phyloP scores from a whole-genome alignment of 2,113 vertebrate species.

The Salvator merianae region DNA sequence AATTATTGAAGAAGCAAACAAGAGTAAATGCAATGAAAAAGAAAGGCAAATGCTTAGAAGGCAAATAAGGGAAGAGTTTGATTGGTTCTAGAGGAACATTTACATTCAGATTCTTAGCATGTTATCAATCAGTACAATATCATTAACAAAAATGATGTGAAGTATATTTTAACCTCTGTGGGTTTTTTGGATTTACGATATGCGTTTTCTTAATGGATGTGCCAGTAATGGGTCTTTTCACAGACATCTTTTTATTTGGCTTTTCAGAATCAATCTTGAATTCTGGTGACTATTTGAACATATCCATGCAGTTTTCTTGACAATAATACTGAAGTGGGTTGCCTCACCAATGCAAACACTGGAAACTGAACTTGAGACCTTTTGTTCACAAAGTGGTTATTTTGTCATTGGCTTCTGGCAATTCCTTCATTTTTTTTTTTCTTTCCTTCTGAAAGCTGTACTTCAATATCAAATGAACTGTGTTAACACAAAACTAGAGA shows the following conservation, averaged over 20 bases:
- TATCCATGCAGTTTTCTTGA: too few relatives aligned
- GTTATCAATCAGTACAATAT: neutral
- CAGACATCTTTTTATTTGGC: neutral
- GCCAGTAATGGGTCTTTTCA: neutral
- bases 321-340: too few relatives aligned
- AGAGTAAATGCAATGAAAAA: conserved; percentile 38
- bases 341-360: too few relatives aligned
- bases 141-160: neutral
- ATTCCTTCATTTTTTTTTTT: neutral
- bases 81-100: neutral
- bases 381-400: too few relatives aligned
- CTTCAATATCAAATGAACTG: neutral
- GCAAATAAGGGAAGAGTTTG: conserved; percentile 17
- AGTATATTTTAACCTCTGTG: neutral
- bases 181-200: neutral
- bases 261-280: neutral
- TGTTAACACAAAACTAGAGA: neutral
- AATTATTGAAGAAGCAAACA: neutral
- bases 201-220: neutral
- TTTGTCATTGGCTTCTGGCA: neutral
- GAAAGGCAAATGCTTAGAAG: neutral
- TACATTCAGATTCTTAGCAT: neutral
- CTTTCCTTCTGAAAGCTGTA: neutral
- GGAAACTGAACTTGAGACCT: too few relatives aligned
- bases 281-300: too few relatives aligned